These are phyloP conservation scores for Notodonta ziczac DNA, from an alignment of 2,888 invertebrate genomes.

Conservation along the genomic window DNA sequence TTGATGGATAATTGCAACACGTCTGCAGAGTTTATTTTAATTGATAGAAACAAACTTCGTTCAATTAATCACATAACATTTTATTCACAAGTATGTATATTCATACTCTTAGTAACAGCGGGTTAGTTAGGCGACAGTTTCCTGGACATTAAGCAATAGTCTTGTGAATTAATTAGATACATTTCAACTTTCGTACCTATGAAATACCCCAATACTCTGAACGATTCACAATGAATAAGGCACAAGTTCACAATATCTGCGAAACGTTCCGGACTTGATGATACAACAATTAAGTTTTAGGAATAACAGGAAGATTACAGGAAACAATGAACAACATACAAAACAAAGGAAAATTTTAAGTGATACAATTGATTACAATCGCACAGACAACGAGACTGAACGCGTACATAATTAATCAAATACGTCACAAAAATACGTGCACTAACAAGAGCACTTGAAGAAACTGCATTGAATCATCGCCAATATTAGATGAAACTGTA, in stretches of 20 bases:
- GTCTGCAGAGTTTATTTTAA: conserved; percentile 8
- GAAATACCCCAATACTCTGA: too few species aligned
- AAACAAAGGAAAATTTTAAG: background rate
- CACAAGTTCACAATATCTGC: too few species aligned
- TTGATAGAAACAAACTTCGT: background rate
- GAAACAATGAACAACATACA: background rate
- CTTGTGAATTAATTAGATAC: too few species aligned
- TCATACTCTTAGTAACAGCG: too few species aligned
- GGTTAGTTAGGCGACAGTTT: too few species aligned
- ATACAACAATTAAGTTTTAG: too few species aligned
- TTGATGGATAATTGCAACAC: conserved; percentile 45
- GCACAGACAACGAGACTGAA: conserved; percentile 11
- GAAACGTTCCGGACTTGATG: too few species aligned
- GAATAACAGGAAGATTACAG: background rate
- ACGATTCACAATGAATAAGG: too few species aligned
- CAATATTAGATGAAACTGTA: conserved; percentile 59
- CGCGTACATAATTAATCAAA: conserved; percentile 20
- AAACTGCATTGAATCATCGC: conserved; percentile 63
- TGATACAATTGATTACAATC: conserved; percentile 1
- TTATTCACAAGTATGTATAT: too few species aligned
- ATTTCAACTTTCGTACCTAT: too few species aligned
- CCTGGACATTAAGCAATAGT: too few species aligned
- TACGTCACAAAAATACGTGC: conserved; percentile 20
- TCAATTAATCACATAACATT: too few species aligned
- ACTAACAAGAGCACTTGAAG: conserved; percentile 43